Evolutionary conservation across 2,888 invertebrate species (phyloP).

Genomic region (Hyalella azteca): DNA sequence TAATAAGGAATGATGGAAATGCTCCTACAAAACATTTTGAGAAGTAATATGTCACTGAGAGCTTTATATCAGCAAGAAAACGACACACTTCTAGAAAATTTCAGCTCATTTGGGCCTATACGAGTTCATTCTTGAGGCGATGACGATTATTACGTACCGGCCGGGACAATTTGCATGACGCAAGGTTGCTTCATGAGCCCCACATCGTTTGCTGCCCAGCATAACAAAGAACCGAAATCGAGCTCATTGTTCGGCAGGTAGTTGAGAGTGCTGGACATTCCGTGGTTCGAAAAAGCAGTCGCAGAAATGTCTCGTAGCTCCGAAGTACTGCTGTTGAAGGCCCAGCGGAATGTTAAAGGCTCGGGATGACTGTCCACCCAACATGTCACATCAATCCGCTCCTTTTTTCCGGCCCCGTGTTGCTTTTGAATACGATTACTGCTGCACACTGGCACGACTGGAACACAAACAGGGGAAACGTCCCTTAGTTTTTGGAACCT

Average conservation of each 20-base stretch:
- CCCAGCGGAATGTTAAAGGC: constrained; percentile 46
- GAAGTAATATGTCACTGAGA: too few species aligned
- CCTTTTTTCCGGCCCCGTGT: constrained; percentile 42
- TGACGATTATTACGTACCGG: constrained; percentile 39
- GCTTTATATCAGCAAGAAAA: too few species aligned
- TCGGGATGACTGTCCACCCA: constrained; percentile 34
- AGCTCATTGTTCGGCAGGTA: constrained; percentile 43
- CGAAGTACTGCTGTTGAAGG: constrained; percentile 43
- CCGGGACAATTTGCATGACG: constrained; percentile 47
- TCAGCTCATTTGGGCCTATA: too few species aligned
- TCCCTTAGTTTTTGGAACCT: too few species aligned
- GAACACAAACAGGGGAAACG: background rate
- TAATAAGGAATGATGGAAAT: too few species aligned
- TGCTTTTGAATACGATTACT: constrained; percentile 31
- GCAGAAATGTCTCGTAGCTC: constrained; percentile 42
- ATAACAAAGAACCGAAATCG: constrained; percentile 49
- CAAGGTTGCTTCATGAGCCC: constrained; percentile 47
- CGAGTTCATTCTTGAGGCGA: too few species aligned
- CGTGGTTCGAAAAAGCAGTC: constrained; percentile 37
- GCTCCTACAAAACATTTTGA: too few species aligned
- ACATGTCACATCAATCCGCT: constrained; percentile 41
- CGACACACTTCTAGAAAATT: too few species aligned
- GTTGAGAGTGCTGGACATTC: constrained; percentile 29
- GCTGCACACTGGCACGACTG: constrained; percentile 41
- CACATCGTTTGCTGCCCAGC: constrained; percentile 48